A percentile compares a stretch with the other conserved stretches of the same genome.
phyloP scores from a whole-genome alignment of 2,888 invertebrate species.

The Brachyptera risi region DNA sequence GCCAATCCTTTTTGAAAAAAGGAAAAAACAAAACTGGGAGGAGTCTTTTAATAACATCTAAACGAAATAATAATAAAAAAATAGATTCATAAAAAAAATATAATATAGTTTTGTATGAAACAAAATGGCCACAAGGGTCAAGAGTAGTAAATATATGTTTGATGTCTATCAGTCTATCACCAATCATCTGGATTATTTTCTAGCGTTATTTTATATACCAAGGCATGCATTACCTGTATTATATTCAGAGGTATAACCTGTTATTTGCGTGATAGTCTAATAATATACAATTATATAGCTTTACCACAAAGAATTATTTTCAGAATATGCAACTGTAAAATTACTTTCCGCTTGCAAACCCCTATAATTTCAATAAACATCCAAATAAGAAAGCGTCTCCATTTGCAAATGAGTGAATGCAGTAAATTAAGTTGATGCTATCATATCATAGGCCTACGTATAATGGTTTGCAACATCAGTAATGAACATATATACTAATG shows the following conservation, averaged over 20 bases:
- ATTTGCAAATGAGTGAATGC: no score
- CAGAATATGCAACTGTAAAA: conserved; percentile 18
- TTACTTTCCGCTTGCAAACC: no score
- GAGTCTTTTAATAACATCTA: conserved; percentile 19
- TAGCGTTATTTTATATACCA: neutral
- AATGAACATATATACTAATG: no score
- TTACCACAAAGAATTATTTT: conserved; percentile 17
- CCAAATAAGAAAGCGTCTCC: no score
- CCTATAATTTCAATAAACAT: no score
- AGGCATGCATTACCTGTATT: no score
- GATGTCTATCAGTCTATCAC: conserved; percentile 12
- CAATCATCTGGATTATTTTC: no score
- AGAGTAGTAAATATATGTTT: neutral
- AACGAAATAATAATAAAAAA: conserved; percentile 12
- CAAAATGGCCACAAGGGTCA: conserved; percentile 15
- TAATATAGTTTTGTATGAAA: neutral
- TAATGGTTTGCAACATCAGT: no score
- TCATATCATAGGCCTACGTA: no score
- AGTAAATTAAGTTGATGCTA: no score
- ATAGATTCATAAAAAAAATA: no score
- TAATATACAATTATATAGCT: conserved; percentile 19
- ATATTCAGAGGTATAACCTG: neutral
- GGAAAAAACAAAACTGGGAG: neutral
- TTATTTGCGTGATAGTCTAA: conserved; percentile 8
- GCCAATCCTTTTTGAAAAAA: conserved; percentile 14